These are phyloP conservation scores for Porites rus DNA, from an alignment of 92 coral and sea anemone genomes.

Conservation along the genomic window DNA sequence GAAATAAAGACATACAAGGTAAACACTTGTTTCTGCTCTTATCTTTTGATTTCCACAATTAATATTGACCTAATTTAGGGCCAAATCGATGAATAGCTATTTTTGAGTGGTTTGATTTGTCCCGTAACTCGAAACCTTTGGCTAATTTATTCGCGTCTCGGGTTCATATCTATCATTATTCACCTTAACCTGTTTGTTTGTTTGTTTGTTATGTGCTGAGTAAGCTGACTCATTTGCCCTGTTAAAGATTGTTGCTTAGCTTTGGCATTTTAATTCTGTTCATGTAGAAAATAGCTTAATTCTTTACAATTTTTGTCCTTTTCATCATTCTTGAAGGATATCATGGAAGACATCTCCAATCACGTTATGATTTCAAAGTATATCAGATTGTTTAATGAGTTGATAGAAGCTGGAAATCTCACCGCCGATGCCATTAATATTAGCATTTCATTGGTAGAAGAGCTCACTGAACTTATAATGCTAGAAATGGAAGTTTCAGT, in stretches of 20 bases:
- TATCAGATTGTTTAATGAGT: not conserved
- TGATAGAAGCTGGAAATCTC: conserved; percentile 6
- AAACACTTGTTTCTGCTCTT: not conserved
- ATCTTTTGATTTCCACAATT: no score
- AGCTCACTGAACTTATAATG: conserved; percentile 10
- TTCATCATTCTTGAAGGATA: not conserved
- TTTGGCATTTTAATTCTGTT: no score
- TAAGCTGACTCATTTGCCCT: no score
- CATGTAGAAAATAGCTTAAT: not conserved
- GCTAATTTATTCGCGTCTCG: no score
- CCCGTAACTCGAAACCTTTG: no score
- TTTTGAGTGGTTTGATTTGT: no score
- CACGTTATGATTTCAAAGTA: not conserved
- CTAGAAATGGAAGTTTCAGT: not conserved
- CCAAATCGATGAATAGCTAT: not conserved
- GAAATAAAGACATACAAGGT: conserved; percentile 15
- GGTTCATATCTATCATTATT: no score
- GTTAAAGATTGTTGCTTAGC: no score
- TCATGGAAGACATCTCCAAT: not conserved
- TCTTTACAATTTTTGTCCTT: not conserved
- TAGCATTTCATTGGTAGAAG: conserved; percentile 5
- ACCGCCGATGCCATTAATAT: conserved; percentile 6
- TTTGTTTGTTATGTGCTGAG: no score
- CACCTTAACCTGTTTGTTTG: no score
- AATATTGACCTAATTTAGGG: no score